Conservation (phyloP, 1,140 invertebrate genomes). For the Tetragonula clypearis region DNA sequence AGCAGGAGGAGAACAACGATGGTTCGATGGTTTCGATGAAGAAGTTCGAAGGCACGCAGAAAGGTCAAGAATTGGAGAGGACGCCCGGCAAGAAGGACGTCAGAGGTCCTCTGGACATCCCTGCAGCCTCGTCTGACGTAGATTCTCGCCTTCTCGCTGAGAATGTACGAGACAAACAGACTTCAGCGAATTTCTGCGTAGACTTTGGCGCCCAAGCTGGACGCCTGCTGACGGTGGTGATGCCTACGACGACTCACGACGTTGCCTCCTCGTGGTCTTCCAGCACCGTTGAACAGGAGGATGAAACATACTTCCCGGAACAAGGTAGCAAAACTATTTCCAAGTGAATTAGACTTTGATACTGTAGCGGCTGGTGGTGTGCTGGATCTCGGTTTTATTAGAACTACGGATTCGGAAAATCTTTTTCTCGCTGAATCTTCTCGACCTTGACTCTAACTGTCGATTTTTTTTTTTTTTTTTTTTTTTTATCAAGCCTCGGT, state of each 20-base stretch:
- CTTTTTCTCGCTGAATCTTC: no score
- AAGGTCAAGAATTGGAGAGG: conserved; percentile 19
- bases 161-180: not conserved
- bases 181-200: not conserved
- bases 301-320: not conserved
- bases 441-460: no score
- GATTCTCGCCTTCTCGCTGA: not conserved
- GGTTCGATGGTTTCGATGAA: not conserved
- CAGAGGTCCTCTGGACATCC: not conserved
- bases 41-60: conserved; percentile 10
- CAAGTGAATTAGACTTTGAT: not conserved
- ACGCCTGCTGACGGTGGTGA: not conserved
- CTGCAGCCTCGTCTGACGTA: no score
- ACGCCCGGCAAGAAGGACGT: conserved; percentile 15
- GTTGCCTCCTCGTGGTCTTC: not conserved
- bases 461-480: no score
- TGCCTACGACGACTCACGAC: not conserved
- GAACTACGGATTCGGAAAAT: no score
- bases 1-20: no score
- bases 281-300: not conserved
- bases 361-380: no score
- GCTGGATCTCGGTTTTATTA: no score
- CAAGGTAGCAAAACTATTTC: not conserved
- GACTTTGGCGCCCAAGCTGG: not conserved
- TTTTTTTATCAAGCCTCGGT: no score